Evolutionary conservation across 2,888 invertebrate genomes (phyloP).

Genomic region (Leucozona laternaria): DNA sequence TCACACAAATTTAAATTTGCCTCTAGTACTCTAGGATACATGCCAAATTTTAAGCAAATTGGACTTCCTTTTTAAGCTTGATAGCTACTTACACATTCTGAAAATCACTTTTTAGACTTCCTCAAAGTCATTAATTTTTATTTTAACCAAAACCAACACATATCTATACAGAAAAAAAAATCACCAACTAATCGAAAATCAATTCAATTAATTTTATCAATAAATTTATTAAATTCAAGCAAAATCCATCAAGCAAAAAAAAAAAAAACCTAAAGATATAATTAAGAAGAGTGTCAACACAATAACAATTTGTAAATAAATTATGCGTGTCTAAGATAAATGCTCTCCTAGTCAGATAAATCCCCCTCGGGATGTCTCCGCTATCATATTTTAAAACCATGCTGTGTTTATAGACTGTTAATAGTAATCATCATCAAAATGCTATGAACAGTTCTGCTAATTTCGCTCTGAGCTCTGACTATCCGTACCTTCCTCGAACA

Average conservation of each 20-base stretch:
- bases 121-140: background rate
- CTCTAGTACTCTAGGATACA: no score
- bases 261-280: background rate
- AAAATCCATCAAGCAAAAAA: background rate
- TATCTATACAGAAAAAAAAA: background rate
- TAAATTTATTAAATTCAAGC: background rate
- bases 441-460: conserved; percentile 66
- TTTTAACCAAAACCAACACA: background rate
- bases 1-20: no score
- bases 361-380: conserved; percentile 33
- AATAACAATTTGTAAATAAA: conserved; percentile 6
- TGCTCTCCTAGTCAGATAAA: conserved; percentile 10
- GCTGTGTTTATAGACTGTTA: conserved; percentile 48
- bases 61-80: no score
- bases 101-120: background rate
- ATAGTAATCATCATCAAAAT: conserved; percentile 64
- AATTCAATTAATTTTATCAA: background rate
- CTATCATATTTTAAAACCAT: conserved; percentile 33
- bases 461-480: conserved; percentile 36
- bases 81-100: no score
- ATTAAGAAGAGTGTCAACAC: background rate
- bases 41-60: no score
- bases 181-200: background rate
- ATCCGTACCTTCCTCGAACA: conserved; percentile 16
- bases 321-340: conserved; percentile 16